Base-by-base conservation (phyloP, 2,888 invertebrate genomes). In the Ophioninae sp. region DNA sequence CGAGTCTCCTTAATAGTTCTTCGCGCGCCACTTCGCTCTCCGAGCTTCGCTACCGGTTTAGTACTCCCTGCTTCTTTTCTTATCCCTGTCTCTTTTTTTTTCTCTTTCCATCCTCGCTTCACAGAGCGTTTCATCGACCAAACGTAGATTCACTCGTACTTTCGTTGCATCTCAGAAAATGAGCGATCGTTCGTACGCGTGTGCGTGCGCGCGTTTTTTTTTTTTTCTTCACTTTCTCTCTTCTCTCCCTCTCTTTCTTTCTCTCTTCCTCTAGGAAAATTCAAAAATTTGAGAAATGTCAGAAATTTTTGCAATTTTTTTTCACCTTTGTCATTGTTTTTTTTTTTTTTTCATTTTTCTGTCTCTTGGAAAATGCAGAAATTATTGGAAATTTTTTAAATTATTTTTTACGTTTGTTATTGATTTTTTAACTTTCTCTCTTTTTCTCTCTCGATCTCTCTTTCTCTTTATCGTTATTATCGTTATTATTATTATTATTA, bases 81-180 rank as follows among this genome's bases (percentile, higher is more conserved):
- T 68, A 63, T 77, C 64, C 68, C 56, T 72, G 6, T 23, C 22
- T 78, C 39, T 61, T 68, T 77, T 68, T 73, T 61, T 72, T 13
- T 23, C 22, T 78, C 51, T 30, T 63, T 59, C 65, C 74, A 69
- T 59, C 65, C 58, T 30, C 69, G 30, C 61, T 78, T 78, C 72
- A 58, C 44, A 41, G 13, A 51, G 51, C 51, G 30, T 76, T 68
- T 75, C 75, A 58, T 74, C 63, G 56, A 37, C 22, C 59, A 74
- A 81, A 79, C 73, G 82, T 69, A 78, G 82, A 77, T 84, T 87
- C 80, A 87, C 87, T 87, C 84, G 85, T 83, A 75, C 87, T 87
- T 87, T 87, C 87, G 71, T 73, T 72, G 37, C 39, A n/a, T 75
- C 64, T 72, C 65, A 41, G 56, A 44, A 63, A 81, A 65, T 44